These are phyloP conservation scores for Drosophila peninsularis DNA, from an alignment of 2,888 invertebrate genomes.

Conservation along the genomic window DNA sequence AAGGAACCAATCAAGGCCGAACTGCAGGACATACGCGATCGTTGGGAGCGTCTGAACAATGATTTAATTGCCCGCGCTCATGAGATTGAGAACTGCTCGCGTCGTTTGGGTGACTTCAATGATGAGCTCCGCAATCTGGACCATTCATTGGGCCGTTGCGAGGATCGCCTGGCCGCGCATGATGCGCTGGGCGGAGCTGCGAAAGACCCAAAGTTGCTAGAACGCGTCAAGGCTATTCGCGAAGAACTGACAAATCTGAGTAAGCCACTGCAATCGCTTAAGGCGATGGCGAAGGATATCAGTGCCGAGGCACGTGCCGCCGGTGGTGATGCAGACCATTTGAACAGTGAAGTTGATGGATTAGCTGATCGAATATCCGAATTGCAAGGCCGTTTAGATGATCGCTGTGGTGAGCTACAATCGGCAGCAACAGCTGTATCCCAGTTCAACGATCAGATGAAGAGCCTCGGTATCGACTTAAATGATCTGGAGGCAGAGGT, in stretches of 20 bases:
- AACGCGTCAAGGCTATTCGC: slow-evolving; percentile 92
- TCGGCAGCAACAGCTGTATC: slow-evolving; percentile 94
- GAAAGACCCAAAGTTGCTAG: slow-evolving; percentile 92
- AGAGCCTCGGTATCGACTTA: slow-evolving; percentile 90
- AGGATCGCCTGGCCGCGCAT: slow-evolving; percentile 90
- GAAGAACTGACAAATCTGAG: slow-evolving; percentile 92
- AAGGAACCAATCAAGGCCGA: slow-evolving; percentile 95
- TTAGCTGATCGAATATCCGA: slow-evolving; percentile 91
- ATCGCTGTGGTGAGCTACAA: slow-evolving; percentile 91
- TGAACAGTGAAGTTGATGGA: slow-evolving; percentile 91
- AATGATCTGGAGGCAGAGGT: slow-evolving; percentile 92
- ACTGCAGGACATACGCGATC: slow-evolving; percentile 91
- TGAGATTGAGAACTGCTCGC: slow-evolving; percentile 90
- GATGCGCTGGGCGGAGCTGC: slow-evolving; percentile 90
- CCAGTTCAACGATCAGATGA: slow-evolving; percentile 95
- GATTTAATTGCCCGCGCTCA: slow-evolving; percentile 86
- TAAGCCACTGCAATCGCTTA: slow-evolving; percentile 88
- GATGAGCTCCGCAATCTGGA: slow-evolving; percentile 94
- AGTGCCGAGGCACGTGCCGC: slow-evolving; percentile 90
- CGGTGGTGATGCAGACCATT: slow-evolving; percentile 90
- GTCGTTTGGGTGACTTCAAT: slow-evolving; percentile 92
- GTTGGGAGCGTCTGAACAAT: slow-evolving; percentile 96
- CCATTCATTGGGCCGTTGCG: slow-evolving; percentile 93
- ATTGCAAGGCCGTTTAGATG: slow-evolving; percentile 90
- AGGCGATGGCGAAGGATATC: slow-evolving; percentile 89